Conservation (phyloP, 2,113 vertebrate species). For the Dasyurus viverrinus region DNA sequence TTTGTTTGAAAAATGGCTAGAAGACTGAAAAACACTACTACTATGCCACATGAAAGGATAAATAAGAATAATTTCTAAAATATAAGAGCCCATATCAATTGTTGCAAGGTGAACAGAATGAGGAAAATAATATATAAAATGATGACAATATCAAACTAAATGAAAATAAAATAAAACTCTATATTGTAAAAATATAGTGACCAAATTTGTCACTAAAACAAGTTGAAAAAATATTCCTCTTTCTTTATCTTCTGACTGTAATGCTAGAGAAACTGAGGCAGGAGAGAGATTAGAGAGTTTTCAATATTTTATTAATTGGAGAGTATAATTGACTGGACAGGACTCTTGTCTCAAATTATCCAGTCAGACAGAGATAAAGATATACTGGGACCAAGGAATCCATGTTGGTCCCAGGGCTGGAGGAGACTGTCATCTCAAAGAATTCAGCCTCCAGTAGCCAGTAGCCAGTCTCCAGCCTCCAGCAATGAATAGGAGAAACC, state of each 20-base stretch:
- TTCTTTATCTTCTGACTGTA: background rate
- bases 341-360: too few species aligned
- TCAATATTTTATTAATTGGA: too few species aligned
- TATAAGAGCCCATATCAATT: background rate
- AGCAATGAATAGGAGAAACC: too few species aligned
- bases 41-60: background rate
- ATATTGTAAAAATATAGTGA: background rate
- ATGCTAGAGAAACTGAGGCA: too few species aligned
- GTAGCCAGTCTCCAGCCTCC: too few species aligned
- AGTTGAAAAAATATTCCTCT: background rate
- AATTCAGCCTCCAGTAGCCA: too few species aligned
- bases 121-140: background rate
- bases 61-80: background rate
- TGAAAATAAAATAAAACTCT: background rate
- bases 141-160: background rate
- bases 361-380: too few species aligned
- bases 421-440: too few species aligned
- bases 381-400: too few species aligned
- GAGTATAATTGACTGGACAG: too few species aligned
- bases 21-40: background rate
- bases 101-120: background rate
- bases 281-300: too few species aligned
- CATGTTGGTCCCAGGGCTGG: too few species aligned
- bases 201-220: background rate
- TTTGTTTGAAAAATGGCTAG: background rate